These are phyloP conservation scores for Hippocampus barbouri DNA, from an alignment of 2,113 vertebrate genomes.

Conservation along the genomic window DNA sequence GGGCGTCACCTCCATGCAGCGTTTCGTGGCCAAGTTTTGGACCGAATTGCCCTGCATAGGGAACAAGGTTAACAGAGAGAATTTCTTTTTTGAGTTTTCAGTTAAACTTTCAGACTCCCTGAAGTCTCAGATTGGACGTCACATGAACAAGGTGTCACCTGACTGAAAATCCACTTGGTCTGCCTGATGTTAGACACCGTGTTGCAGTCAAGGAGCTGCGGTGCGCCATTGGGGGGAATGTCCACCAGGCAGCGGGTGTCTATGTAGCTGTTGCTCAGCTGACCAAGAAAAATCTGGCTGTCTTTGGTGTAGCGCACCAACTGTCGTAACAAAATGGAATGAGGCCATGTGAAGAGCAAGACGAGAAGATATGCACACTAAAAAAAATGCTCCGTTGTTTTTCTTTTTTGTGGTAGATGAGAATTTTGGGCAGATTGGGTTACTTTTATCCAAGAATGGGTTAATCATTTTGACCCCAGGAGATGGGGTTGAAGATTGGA, in stretches of 20 bases:
- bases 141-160: conserved; percentile 69
- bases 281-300: conserved; percentile 84
- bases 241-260: conserved; percentile 93
- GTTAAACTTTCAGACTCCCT: background rate
- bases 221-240: conserved; percentile 76
- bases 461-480: too few species aligned
- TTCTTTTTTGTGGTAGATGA: too few species aligned
- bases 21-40: conserved; percentile 85
- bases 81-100: too few species aligned
- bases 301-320: conserved; percentile 89
- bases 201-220: conserved; percentile 89
- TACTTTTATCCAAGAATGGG: too few species aligned
- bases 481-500: too few species aligned
- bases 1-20: conserved; percentile 87
- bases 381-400: too few species aligned
- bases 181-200: conserved; percentile 81
- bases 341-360: background rate
- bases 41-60: conserved; percentile 81
- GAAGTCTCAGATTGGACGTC: too few species aligned
- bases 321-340: conserved; percentile 55
- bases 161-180: conserved; percentile 90
- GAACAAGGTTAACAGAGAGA: background rate
- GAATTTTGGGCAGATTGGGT: too few species aligned
- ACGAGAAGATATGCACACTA: too few species aligned
- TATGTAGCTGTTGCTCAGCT: conserved; percentile 85